Percentiles rank a stretch among this genome's conserved stretches.
phyloP scores from a whole-genome alignment of 2,113 vertebrate species.

The Daubentonia madagascariensis region DNA sequence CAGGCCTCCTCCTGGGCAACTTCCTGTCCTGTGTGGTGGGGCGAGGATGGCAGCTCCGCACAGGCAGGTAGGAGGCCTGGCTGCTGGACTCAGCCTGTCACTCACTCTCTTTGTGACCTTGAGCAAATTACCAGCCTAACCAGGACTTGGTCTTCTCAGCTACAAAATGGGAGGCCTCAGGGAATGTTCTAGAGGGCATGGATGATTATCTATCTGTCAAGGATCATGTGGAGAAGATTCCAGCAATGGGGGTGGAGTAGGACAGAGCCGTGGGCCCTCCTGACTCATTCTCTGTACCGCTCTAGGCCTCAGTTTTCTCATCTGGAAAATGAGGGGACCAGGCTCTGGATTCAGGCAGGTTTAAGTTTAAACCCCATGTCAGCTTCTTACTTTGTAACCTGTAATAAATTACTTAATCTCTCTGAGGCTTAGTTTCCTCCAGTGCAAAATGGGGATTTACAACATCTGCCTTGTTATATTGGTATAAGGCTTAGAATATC shows the following conservation, averaged over 20 bases:
- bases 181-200: not conserved
- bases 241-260: not conserved
- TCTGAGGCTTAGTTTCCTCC: not conserved
- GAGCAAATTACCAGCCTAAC: not conserved
- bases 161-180: not conserved
- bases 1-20: not conserved
- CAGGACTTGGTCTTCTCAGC: not conserved
- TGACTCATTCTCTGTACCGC: not conserved
- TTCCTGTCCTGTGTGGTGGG: not conserved
- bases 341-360: not conserved
- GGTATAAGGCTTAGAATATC: not conserved
- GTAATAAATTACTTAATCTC: not conserved
- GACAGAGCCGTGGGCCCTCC: not conserved
- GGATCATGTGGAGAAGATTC: not conserved
- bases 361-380: not conserved
- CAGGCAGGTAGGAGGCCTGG: not conserved
- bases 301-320: not conserved
- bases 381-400: not conserved
- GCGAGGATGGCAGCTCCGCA: not conserved
- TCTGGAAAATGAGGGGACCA: not conserved
- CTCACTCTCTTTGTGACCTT: not conserved
- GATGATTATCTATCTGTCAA: not conserved
- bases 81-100: not conserved
- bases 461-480: not conserved
- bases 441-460: not conserved